Percentiles rank a stretch among this genome's conserved stretches.
Evolutionary conservation across 2,888 invertebrate species (phyloP).

Genomic region (Baronia brevicornis): DNA sequence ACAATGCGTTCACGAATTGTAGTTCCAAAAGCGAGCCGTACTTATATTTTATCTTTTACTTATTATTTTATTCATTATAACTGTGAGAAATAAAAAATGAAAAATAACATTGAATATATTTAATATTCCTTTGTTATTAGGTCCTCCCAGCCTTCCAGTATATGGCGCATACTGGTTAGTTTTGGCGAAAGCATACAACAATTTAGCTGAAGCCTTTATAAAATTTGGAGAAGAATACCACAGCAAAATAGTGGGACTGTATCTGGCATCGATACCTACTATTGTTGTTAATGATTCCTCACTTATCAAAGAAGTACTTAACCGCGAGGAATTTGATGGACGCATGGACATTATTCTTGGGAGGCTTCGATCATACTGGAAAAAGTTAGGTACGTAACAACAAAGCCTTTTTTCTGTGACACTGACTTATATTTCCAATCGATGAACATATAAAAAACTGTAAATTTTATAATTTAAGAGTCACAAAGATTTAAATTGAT

Average conservation of each 20-base stretch:
- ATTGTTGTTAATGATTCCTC: slow-evolving; percentile 72
- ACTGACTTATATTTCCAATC: too few species aligned
- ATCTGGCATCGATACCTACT: slow-evolving; percentile 63
- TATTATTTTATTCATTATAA: neutral
- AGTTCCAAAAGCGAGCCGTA: too few species aligned
- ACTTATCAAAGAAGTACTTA: slow-evolving; percentile 74
- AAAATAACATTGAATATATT: slow-evolving; percentile 1
- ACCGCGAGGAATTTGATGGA: slow-evolving; percentile 78
- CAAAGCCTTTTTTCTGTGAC: too few species aligned
- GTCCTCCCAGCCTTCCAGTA: slow-evolving; percentile 77
- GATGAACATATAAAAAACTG: too few species aligned
- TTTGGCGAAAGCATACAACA: slow-evolving; percentile 64
- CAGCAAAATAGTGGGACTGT: slow-evolving; percentile 75
- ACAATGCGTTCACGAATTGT: too few species aligned
- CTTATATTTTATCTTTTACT: neutral
- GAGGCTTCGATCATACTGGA: slow-evolving; percentile 71
- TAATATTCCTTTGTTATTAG: slow-evolving; percentile 37
- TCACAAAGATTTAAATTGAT: too few species aligned
- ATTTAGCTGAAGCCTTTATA: slow-evolving; percentile 64
- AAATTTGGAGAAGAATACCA: slow-evolving; percentile 73
- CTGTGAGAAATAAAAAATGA: neutral
- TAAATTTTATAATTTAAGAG: too few species aligned
- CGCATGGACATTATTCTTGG: slow-evolving; percentile 65
- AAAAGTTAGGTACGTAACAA: slow-evolving; percentile 60
- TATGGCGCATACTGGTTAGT: slow-evolving; percentile 78